Percentiles rank a stretch among this genome's conserved stretches.
These are phyloP conservation scores for Emydocephalus ijimae DNA, from an alignment of 2,113 vertebrate species.

Conservation along the genomic window DNA sequence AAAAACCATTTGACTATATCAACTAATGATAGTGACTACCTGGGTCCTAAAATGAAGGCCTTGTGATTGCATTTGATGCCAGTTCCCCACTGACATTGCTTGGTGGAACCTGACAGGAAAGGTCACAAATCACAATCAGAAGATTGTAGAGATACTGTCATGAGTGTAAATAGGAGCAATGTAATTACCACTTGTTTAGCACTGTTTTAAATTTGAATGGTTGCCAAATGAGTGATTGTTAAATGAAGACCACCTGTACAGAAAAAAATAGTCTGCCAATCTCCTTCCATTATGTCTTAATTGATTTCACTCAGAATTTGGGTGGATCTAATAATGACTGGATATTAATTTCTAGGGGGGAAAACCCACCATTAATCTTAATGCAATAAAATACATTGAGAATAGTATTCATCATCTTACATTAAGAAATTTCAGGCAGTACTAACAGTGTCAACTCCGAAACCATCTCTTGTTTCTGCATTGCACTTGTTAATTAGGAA, in stretches of 20 bases:
- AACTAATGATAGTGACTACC: neutral
- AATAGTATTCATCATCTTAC: neutral
- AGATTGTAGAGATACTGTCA: neutral
- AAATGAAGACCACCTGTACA: neutral
- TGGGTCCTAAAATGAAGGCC: neutral
- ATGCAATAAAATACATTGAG: neutral
- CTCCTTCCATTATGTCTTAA: slow-evolving; percentile 31
- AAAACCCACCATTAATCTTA: neutral
- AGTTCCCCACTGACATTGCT: neutral
- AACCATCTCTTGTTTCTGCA: neutral
- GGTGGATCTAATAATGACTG: slow-evolving; percentile 28
- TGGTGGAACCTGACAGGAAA: neutral
- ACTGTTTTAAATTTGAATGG: neutral
- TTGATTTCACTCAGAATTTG: slow-evolving; percentile 48
- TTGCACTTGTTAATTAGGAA: neutral
- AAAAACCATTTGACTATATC: neutral
- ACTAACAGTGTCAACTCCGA: neutral
- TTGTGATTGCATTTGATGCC: neutral
- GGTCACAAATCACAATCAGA: neutral
- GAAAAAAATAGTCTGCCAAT: neutral
- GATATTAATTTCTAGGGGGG: slow-evolving; percentile 51
- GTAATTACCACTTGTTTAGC: neutral
- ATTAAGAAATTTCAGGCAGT: neutral
- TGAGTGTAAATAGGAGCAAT: neutral
- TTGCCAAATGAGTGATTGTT: neutral